These are phyloP conservation scores for Elymnias hypermnestra DNA, from an alignment of 1,140 invertebrate species.

Conservation along the genomic window DNA sequence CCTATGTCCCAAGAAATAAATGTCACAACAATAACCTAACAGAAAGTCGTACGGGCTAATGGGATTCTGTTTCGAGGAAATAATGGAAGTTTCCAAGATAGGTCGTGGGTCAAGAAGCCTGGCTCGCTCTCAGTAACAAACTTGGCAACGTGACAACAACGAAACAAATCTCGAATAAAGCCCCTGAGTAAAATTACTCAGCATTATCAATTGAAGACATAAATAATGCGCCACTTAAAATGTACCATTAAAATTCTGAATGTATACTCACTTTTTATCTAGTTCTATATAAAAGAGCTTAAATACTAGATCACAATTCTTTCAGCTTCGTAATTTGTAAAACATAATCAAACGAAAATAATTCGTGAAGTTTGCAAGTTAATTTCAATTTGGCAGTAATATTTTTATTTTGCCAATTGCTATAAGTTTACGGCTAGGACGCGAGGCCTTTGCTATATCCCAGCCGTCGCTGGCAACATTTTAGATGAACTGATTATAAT, in stretches of 20 bases:
- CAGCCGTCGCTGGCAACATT: no score
- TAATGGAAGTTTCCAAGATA: neutral
- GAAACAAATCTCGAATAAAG: conserved; percentile 20
- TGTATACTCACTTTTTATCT: conserved; percentile 17
- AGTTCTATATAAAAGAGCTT: neutral
- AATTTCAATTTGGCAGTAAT: neutral
- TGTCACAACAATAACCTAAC: neutral
- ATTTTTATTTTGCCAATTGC: conserved; percentile 9
- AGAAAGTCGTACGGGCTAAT: neutral
- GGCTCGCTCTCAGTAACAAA: conserved; percentile 17
- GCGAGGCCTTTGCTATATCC: neutral
- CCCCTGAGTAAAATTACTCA: conserved; percentile 36
- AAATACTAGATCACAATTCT: conserved; percentile 4
- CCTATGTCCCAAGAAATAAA: no score
- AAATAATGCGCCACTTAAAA: conserved; percentile 28
- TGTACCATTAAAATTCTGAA: conserved; percentile 4
- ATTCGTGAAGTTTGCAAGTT: conserved; percentile 18
- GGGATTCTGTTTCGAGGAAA: neutral
- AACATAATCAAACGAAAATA: conserved; percentile 26
- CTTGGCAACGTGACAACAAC: conserved; percentile 40
- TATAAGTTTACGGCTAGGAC: neutral
- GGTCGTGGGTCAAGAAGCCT: conserved; percentile 6
- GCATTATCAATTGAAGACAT: conserved; percentile 30
- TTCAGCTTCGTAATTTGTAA: conserved; percentile 17
- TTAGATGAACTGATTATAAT: no score